Evolutionary conservation across 2,888 invertebrate genomes (phyloP), one percentile per base, ranked within the genome.

Genomic region (Spilosoma lubricipeda): DNA sequence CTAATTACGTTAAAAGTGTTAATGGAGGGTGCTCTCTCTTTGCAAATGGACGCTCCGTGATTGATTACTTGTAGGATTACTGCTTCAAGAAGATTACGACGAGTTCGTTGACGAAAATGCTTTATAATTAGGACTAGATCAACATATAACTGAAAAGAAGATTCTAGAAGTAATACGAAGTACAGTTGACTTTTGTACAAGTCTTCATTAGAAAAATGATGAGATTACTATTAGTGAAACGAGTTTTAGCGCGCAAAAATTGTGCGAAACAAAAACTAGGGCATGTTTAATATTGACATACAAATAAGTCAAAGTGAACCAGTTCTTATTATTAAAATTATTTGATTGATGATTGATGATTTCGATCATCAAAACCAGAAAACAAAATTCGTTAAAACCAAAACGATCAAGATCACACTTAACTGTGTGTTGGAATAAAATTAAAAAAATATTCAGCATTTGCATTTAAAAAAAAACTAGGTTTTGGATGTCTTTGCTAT

Each of bases 1-100:
- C 89, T 90, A 91, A 92, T 92, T 92, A 91, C 89, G 90, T 88
- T 90, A 89, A 89, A 93, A 92, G 92, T 93, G 93, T 86, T 90
- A 89, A 90, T 87, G 85, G 85, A 88, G 89, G 90, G 90, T 90
- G 91, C 87, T 89, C 88, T 88, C 87, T 89, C 85, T 85, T 86
- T 82, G 82, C 81, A 82, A 80, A 81, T 81, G 84, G 86, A 85
- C 84, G 83, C 79, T 72, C 75, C 78, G 83, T 83, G 80, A 78
- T 77, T 79, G 78, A 76, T n/a, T n/a, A n/a, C n/a, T n/a, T 74
- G 67, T 76, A 82, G 81, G 83, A 83, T 81, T 78, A 77, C 76
- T 74, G 76, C 76, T 74, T 75, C 77, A 75, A 75, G 82, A 85
- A 79, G 69, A 79, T 82, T 73, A 68, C 75, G 79, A 80, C 85